Percentiles rank a stretch among this genome's conserved stretches.
Evolutionary conservation across 2,797 vertebrate species (phyloP).

Genomic region (Chiloscyllium punctatum): DNA sequence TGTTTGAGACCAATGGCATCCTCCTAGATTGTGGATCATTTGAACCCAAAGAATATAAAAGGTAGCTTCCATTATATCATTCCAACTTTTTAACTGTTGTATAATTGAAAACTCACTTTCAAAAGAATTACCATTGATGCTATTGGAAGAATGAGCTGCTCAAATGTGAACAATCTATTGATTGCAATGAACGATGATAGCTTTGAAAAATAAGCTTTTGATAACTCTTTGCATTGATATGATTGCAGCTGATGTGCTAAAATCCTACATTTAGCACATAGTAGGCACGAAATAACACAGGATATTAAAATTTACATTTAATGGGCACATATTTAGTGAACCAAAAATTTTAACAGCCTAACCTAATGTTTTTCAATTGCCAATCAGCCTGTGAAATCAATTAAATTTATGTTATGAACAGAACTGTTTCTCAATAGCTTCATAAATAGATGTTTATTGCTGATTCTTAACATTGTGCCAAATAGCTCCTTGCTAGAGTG

Average conservation of each 20-base stretch:
- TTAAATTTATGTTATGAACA: constrained; percentile 9
- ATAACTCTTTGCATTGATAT: neutral
- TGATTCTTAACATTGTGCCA: constrained; percentile 55
- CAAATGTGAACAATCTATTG: neutral
- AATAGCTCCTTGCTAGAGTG: neutral
- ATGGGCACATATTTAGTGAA: neutral
- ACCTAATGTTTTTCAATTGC: constrained; percentile 1
- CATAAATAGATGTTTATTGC: constrained; percentile 3
- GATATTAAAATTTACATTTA: neutral
- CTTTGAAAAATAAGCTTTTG: neutral
- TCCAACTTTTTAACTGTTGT: neutral
- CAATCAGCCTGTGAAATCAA: constrained; percentile 11
- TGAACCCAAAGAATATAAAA: neutral
- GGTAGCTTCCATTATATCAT: neutral
- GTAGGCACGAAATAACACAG: neutral
- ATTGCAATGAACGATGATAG: neutral
- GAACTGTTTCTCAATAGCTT: constrained; percentile 2
- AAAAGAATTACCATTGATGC: neutral
- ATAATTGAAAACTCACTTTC: neutral
- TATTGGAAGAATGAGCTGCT: neutral
- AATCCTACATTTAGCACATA: neutral
- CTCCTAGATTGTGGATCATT: neutral
- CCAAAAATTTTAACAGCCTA: neutral
- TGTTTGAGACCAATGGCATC: neutral
- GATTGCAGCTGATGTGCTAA: neutral